Percentiles rank a stretch among this genome's conserved stretches.
phyloP scores from a whole-genome alignment of 2,797 vertebrate genomes.

The Lithobates sylvaticus region DNA sequence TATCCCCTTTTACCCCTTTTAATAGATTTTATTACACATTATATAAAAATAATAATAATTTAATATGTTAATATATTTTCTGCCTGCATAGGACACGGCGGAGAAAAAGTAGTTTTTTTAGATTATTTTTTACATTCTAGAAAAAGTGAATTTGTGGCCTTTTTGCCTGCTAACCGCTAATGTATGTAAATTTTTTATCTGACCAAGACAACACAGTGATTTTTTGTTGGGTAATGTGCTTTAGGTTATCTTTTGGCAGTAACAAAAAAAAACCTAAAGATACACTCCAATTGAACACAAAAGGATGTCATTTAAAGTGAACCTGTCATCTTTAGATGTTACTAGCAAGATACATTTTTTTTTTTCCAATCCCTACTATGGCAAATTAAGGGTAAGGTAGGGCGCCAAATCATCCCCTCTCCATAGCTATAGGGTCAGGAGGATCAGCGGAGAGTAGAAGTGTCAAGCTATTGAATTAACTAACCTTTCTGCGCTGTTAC shows the following conservation, averaged over 20 bases:
- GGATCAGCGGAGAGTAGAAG: no score
- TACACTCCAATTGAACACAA: neutral
- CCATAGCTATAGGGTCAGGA: no score
- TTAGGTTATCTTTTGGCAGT: conserved; percentile 2
- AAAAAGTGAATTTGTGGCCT: conserved; percentile 66
- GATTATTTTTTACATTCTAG: conserved; percentile 68
- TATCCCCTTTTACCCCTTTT: conserved; percentile 34
- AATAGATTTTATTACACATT: conserved; percentile 61
- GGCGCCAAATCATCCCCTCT: no score
- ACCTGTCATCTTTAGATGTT: neutral
- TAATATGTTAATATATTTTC: conserved; percentile 62
- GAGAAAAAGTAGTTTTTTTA: conserved; percentile 56
- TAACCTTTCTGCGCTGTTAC: no score
- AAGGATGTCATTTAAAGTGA: neutral
- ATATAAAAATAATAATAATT: conserved; percentile 51
- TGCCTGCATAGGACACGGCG: conserved; percentile 60
- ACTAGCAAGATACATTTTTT: neutral
- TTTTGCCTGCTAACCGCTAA: conserved; percentile 25
- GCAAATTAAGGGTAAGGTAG: no score
- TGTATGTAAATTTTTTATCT: neutral
- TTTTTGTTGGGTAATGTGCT: neutral
- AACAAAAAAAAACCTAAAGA: neutral
- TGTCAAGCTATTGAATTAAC: no score
- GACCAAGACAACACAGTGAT: conserved; percentile 1
- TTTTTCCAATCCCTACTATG: no score